Conservation (phyloP, 2,797 vertebrate species). For the Zalophus californianus region DNA sequence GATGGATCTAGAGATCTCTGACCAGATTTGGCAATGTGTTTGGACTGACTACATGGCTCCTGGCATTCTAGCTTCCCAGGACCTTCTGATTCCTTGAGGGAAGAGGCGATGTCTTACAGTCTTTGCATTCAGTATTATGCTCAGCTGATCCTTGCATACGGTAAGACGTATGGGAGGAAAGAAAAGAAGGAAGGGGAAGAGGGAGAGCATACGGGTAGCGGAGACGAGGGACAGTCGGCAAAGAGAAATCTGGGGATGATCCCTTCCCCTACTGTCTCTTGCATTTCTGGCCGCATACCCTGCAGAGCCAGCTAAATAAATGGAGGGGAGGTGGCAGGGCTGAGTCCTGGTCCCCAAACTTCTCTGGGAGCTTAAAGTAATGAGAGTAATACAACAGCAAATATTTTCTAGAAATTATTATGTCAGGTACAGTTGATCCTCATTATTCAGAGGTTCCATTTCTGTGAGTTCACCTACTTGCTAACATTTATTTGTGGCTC, state of each 20-base stretch:
- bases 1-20: background rate
- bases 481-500: background rate
- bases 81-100: background rate
- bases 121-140: too few species aligned
- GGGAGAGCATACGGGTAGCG: too few species aligned
- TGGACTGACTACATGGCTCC: background rate
- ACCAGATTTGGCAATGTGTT: too few species aligned
- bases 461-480: background rate
- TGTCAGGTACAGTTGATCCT: background rate
- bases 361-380: background rate
- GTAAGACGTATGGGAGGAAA: background rate
- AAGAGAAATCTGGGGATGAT: background rate
- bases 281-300: background rate
- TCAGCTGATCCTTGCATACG: background rate
- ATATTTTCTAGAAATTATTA: background rate
- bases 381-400: background rate
- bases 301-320: background rate
- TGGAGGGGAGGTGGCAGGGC: background rate
- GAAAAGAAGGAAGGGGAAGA: background rate
- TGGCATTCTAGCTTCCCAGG: background rate
- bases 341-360: background rate
- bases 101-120: accelerated
- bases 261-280: too few species aligned
- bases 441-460: background rate
- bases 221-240: background rate